phyloP scores from a whole-genome alignment of 2,888 invertebrate species.

The Cataglyphis altisquamis region DNA sequence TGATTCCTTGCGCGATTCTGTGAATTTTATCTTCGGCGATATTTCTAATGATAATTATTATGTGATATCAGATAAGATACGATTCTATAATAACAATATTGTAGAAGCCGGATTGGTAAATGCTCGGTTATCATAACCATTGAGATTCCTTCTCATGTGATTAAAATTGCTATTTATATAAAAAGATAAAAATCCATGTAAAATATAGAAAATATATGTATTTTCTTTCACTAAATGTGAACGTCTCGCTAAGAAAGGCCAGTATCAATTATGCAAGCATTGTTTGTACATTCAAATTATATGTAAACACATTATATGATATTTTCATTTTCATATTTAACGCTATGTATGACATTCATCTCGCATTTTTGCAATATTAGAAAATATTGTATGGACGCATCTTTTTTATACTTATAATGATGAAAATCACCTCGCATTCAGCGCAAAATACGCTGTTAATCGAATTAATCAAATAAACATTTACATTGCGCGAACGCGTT shows the following conservation, averaged over 20 bases:
- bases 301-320: background rate
- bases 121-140: background rate
- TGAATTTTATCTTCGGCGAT: background rate
- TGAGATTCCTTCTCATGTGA: background rate
- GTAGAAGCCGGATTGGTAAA: background rate
- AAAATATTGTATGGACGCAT: background rate
- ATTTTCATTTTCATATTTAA: background rate
- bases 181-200: background rate
- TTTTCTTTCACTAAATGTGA: constrained; percentile 1
- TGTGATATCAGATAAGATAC: background rate
- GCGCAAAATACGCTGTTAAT: background rate
- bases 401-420: background rate
- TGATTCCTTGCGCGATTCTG: background rate
- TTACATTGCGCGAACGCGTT: background rate
- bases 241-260: background rate
- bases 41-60: background rate
- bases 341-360: background rate
- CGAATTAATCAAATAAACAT: background rate
- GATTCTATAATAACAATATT: background rate
- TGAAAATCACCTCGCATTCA: background rate
- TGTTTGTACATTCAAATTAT: background rate
- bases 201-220: constrained; percentile 6
- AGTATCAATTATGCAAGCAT: background rate
- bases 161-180: background rate
- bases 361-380: background rate